phyloP scores from a whole-genome alignment of 2,113 vertebrate genomes.

The Pao palembangensis region DNA sequence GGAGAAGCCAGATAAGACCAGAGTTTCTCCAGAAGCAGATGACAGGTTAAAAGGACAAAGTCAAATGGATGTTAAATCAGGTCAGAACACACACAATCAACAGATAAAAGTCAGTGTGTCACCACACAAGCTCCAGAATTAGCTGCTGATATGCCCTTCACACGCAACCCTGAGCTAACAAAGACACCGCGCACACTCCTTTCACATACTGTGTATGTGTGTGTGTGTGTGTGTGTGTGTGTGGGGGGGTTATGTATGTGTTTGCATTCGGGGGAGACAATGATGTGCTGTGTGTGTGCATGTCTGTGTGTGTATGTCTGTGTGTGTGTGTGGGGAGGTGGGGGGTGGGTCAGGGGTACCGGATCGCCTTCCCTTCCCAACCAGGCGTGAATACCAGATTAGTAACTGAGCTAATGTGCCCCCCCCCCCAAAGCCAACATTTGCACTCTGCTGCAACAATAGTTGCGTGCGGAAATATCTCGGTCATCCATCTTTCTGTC shows the following conservation, averaged over 20 bases:
- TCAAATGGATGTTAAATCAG: conserved; percentile 3
- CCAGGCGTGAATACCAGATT: conserved; percentile 61
- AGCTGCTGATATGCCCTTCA: conserved; percentile 34
- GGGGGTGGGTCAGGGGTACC: conserved; percentile 3
- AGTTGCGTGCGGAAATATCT: conserved; percentile 77
- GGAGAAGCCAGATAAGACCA: neutral
- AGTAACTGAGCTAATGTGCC: conserved; percentile 70
- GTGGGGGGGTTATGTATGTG: conserved; percentile 1
- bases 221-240: neutral
- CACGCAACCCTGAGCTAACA: conserved; percentile 46
- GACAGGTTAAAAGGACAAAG: conserved; percentile 3
- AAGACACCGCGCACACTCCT: neutral
- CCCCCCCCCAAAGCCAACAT: conserved; percentile 35
- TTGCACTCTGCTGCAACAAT: conserved; percentile 64
- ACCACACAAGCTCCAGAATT: conserved; percentile 23
- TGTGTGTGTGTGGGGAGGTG: too few relatives aligned
- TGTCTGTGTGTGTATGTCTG: conserved; percentile 1
- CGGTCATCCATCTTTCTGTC: conserved; percentile 75
- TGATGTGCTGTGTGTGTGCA: conserved; percentile 1
- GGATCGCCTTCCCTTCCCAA: conserved; percentile 66
- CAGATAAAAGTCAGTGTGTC: conserved; percentile 41
- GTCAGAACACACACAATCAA: conserved; percentile 27
- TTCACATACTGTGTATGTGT: conserved; percentile 2
- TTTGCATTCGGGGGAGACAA: neutral
- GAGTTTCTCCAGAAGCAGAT: neutral